Conservation (phyloP, 2,113 vertebrate species). For the Agelaius phoeniceus region DNA sequence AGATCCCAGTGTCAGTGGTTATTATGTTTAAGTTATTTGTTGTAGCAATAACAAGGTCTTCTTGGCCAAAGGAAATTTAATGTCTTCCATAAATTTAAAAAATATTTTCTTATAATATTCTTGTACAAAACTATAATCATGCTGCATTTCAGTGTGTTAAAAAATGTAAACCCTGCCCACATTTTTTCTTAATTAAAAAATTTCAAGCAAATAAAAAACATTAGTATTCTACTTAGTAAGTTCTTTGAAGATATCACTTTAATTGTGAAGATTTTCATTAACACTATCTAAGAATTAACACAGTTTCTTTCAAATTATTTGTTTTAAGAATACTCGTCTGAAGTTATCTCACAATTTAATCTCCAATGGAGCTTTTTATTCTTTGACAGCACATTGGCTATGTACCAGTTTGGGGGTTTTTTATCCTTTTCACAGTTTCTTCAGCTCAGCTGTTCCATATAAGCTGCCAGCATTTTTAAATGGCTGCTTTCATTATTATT, state of each 20-base stretch:
- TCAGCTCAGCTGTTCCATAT: constrained; percentile 62
- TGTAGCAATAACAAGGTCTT: neutral
- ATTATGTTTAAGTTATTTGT: neutral
- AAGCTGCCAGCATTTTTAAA: constrained; percentile 51
- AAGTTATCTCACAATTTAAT: constrained; percentile 10
- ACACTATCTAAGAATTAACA: neutral
- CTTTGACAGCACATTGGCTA: constrained; percentile 24
- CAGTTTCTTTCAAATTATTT: neutral
- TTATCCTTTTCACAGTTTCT: neutral
- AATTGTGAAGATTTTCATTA: neutral
- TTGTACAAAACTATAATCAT: neutral
- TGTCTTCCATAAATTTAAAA: neutral
- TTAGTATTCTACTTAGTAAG: neutral
- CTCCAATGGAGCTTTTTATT: constrained; percentile 30
- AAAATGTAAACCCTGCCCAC: neutral
- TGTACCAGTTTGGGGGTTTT: neutral
- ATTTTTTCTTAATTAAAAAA: neutral
- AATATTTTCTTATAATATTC: neutral
- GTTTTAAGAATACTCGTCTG: neutral
- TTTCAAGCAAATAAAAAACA: neutral
- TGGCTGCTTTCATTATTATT: constrained; percentile 62
- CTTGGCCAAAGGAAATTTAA: neutral
- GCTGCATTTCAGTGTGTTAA: neutral
- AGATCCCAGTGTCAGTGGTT: neutral
- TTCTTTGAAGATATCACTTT: neutral